These are phyloP conservation scores for Natrix natrix DNA, from an alignment of 2,797 vertebrate genomes.

Conservation along the genomic window DNA sequence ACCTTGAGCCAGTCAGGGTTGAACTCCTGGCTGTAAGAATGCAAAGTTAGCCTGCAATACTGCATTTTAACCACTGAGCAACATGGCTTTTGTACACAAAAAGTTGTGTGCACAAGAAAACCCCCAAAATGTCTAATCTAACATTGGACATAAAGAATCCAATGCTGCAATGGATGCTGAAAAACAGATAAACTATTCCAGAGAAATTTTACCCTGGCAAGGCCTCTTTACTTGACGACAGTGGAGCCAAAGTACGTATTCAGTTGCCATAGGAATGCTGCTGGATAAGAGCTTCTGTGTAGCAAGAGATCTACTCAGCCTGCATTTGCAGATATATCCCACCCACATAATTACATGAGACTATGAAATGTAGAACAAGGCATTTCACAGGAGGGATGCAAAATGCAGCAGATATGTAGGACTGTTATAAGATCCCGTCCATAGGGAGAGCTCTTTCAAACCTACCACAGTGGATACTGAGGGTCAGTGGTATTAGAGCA, in stretches of 20 bases:
- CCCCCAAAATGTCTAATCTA: neutral
- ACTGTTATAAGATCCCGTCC: neutral
- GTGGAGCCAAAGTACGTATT: neutral
- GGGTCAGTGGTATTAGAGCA: neutral
- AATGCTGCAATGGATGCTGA: neutral
- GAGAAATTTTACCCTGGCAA: neutral
- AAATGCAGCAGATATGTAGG: neutral
- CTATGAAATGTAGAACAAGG: neutral
- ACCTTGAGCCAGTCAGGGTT: neutral
- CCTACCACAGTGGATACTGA: neutral
- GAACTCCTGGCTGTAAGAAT: neutral
- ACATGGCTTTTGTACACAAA: neutral
- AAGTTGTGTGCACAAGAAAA: no score
- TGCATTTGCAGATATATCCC: neutral
- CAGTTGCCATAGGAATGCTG: slow-evolving; percentile 2
- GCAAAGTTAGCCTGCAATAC: neutral
- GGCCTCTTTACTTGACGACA: neutral
- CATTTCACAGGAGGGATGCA: neutral
- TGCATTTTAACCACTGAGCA: neutral
- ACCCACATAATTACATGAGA: neutral
- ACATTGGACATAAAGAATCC: neutral
- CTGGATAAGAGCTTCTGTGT: neutral
- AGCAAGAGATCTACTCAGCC: neutral
- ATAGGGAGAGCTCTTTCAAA: neutral
- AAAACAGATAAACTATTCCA: no score